Base-by-base conservation (phyloP, 2,113 vertebrate genomes). In the Percopsis transmontana region DNA sequence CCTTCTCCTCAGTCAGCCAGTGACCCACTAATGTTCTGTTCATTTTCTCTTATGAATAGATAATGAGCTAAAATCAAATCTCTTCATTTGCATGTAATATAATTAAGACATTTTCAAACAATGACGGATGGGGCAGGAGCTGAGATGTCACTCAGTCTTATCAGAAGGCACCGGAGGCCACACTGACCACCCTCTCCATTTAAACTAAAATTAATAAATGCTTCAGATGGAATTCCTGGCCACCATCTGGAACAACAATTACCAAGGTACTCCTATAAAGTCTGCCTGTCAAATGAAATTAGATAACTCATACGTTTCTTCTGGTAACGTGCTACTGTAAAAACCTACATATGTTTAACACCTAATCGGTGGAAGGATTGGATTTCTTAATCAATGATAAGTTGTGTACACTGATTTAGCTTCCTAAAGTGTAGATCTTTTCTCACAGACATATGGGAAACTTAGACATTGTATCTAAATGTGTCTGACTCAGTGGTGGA, bases 81-180 rank as follows among this genome's bases (percentile, higher is more conserved):
- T 96, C 95, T 97, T 97, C 95, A 96, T 98, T 96, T 96, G 95
- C 92, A 96, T 96, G 96, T 96, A 97, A 98, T 96, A 92, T 91
- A 96, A 97, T 98, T 96, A 96, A 96, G 95, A 96, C 92, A 94
- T 94, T 94, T 95, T 94, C 94, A 96, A 96, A 97, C 94, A 93
- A 96, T 95, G 96, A 96, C 95, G 94, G 95, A 98, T 96, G 95
- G 95, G 92, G 91, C 93, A 93, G 92, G 93, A 93, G 92, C 93
- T 91, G 91, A 94, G 91, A 92, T 94, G 95, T 96, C 95, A 96
- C 93, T 97, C 95, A 95, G 94, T 90, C 92, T 93, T 92, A 92
- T 94, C 95, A 94, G 92, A 87, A 92, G 90, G 93, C 90, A 91
- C 93, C 93, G 91, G 89, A 94, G 93, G 89, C 93, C 84, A 91